Base-by-base conservation (phyloP, 1,140 invertebrate genomes). In the Drosophila varians region DNA sequence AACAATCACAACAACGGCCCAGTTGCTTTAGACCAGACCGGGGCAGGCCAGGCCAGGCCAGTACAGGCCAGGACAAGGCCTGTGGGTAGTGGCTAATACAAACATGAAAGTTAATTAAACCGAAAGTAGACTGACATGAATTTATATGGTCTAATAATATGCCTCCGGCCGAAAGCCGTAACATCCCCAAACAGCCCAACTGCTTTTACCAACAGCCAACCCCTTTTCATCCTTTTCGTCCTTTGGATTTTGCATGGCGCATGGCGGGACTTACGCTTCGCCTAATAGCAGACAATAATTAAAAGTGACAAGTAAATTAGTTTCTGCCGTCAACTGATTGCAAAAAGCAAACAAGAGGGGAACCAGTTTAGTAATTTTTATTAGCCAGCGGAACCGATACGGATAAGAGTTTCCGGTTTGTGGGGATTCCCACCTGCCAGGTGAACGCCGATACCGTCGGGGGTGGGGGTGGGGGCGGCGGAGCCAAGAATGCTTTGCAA, bases 81-180 rank as follows among this genome's bases (percentile, higher is more conserved):
- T 16, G 38, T 42, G 38, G 14, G 38, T 42, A 18, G 38, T 25
- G 56, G 52, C 74, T 88, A 87, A 87, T 82, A 88, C 77, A 87
- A 88, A 88, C 82, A 87, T 88, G 83, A 88, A 87, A 88, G 82
- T 87, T 87, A 87, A 87, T 87, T 87, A 87, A 82, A 87, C 64
- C 83, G 77, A 77, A 88, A 88, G 77, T 71, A 78, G 65, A 71
- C 82, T 71, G 82, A 87, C 82, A 83, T 82, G 83, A 87, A 87
- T 87, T 87, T 88, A 87, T 87, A 86, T 82, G 77, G 69, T 58
- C 82, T 76, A 86, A 86, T 86, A 87, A 80, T 86, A 87, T 74
- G 82, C 82, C 82, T 62, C 58, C 42, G 54, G 77, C 58, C 47
- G 21, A 9, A 28, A 31, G 64, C 40, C 28, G 4, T 25, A 58